Evolutionary conservation across 2,888 invertebrate genomes (phyloP).

Genomic region (Machimus rusticus): DNA sequence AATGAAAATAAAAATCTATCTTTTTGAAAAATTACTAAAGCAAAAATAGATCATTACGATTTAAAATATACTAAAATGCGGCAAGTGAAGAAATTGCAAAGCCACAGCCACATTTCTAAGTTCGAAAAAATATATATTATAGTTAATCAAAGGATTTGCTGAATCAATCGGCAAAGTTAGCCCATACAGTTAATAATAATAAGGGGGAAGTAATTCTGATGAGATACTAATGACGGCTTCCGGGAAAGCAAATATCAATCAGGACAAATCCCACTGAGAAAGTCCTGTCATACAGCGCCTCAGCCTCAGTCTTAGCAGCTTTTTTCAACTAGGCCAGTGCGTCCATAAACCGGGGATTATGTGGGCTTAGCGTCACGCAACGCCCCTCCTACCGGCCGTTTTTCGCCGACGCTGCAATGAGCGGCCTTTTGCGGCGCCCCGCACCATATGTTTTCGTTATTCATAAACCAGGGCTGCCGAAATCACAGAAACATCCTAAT

Average conservation of each 20-base stretch:
- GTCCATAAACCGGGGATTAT: slow-evolving; percentile 12
- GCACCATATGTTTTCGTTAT: background rate
- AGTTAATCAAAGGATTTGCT: background rate
- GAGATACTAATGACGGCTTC: slow-evolving; percentile 1
- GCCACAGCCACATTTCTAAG: background rate
- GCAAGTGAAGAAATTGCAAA: no score
- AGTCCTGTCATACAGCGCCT: background rate
- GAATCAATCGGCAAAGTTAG: background rate
- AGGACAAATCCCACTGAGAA: background rate
- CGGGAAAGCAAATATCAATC: slow-evolving; percentile 12
- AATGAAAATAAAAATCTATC: no score
- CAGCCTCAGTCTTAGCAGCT: background rate
- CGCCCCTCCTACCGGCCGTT: background rate
- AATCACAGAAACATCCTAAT: slow-evolving; percentile 30
- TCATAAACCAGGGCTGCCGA: background rate
- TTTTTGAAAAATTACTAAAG: no score
- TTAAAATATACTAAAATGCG: no score
- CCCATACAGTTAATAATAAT: background rate
- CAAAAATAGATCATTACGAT: no score
- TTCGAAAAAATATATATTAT: background rate
- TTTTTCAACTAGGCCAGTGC: slow-evolving; percentile 17
- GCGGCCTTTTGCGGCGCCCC: background rate
- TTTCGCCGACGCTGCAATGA: background rate
- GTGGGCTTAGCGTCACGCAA: slow-evolving; percentile 18
- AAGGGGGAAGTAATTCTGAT: background rate